These are phyloP conservation scores for Conistra vaccinii DNA, from an alignment of 2,888 invertebrate species.

Conservation along the genomic window DNA sequence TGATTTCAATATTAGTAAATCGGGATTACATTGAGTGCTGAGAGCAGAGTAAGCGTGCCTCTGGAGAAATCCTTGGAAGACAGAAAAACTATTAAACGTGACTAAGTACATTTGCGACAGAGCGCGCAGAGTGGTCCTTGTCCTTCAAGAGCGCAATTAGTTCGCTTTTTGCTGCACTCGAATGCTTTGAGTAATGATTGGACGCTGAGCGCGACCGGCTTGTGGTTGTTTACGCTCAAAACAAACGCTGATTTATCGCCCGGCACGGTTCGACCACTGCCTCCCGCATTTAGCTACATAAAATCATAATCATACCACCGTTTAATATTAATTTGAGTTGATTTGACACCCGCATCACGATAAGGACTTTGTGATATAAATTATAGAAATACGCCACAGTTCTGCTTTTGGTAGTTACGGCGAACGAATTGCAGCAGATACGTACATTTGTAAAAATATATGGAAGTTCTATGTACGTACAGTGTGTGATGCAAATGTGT, in stretches of 20 bases:
- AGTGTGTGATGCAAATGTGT: constrained; percentile 86
- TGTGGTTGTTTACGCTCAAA: constrained; percentile 85
- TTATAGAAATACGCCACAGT: constrained; percentile 42
- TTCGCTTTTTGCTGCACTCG: constrained; percentile 87
- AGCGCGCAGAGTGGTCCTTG: constrained; percentile 84
- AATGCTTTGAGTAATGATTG: constrained; percentile 89
- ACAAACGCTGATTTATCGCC: constrained; percentile 86
- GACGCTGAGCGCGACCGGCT: constrained; percentile 77
- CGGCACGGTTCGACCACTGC: constrained; percentile 66
- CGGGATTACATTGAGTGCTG: constrained; percentile 42
- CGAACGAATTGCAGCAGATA: constrained; percentile 43
- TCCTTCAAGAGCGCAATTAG: constrained; percentile 89
- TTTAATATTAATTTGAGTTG: constrained; percentile 70
- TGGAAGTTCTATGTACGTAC: constrained; percentile 73
- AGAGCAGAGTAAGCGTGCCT: constrained; percentile 39
- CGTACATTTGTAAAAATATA: constrained; percentile 28
- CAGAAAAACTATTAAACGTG: constrained; percentile 88
- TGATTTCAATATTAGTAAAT: constrained; percentile 49
- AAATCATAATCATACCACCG: constrained; percentile 73
- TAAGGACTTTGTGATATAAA: constrained; percentile 54
- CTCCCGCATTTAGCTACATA: constrained; percentile 74
- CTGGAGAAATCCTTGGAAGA: constrained; percentile 73
- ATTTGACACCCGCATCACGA: constrained; percentile 67
- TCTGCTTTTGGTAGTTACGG: constrained; percentile 41
- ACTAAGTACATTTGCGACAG: constrained; percentile 88